Evolutionary conservation across 2,797 vertebrate species (phyloP), one percentile per base, ranked within the genome.

Genomic region (Furcifer pardalis): DNA sequence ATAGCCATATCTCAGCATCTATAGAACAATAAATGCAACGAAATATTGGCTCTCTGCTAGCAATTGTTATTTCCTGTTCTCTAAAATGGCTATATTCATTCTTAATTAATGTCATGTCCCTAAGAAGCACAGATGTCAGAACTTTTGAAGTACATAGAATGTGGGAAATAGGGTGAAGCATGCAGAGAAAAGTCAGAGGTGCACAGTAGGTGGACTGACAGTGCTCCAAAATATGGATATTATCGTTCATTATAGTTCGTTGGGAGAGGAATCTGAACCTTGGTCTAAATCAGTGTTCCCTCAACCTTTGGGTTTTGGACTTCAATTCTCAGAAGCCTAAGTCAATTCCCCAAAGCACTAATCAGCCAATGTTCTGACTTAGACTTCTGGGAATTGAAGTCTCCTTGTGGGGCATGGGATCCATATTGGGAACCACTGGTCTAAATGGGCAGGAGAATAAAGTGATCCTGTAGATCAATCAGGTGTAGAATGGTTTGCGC

Each of bases 51-150:
- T 81, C 56, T 65, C 69, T 40, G 52, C 77, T 73, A 23, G 71
- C 76, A 69, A 86, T 25, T 23, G 30, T 76, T 60, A 71, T 86
- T 77, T 62, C 73, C 74, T 69, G 42, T 44, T 60, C 52, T 77
- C 52, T 69, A 77, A 77, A 77, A 77, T 65, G 77, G 44, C 21
- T 10, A 32, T 82, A 56, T 46, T 49, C 23, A 17, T n/a, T 73
- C 44, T 86, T 69, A 81, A 71, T 77, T 81, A 77, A 71, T 77
- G 37, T 49, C 44, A 37, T 76, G 65, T 77, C 44, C 32, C 37
- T 86, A 76, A 65, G 63, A 81, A 77, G 19, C 69, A 76, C n/a
- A 82, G 56, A 77, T 86, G 73, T 37, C 73, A 81, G 52, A 37
- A n/a, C 46, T 81, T 81, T 86, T 65, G 77, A 71, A 81, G 37